These are phyloP conservation scores for Tetraodon nigroviridis DNA, from an alignment of 2,113 vertebrate species.

Conservation along the genomic window DNA sequence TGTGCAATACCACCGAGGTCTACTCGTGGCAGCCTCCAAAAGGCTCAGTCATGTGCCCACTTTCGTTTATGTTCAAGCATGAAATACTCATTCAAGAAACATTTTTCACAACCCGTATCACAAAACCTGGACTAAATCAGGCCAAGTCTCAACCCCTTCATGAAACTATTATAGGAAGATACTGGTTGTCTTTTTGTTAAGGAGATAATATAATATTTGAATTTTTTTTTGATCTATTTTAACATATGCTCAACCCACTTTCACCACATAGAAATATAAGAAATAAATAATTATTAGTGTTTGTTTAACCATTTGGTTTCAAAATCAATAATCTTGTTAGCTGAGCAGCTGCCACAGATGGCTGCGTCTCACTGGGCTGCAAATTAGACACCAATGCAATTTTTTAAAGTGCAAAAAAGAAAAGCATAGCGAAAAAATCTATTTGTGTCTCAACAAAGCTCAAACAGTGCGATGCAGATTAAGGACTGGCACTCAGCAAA, in stretches of 20 bases:
- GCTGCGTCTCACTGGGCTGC: slow-evolving; percentile 41
- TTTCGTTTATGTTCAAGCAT: no score
- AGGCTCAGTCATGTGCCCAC: no score
- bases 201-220: slow-evolving; percentile 22
- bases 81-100: no score
- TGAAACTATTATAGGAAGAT: slow-evolving; percentile 23
- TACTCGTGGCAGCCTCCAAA: no score
- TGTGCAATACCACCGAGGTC: no score
- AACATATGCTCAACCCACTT: slow-evolving; percentile 2
- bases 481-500: slow-evolving; percentile 4
- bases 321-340: slow-evolving; percentile 67
- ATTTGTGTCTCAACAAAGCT: slow-evolving; percentile 35
- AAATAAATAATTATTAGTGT: slow-evolving; percentile 56
- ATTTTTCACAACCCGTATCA: no score
- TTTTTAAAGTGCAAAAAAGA: slow-evolving; percentile 20
- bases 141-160: no score
- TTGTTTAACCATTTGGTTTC: slow-evolving; percentile 42
- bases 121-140: no score
- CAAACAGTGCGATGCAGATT: slow-evolving; percentile 31
- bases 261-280: slow-evolving; percentile 16
- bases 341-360: slow-evolving; percentile 29
- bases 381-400: slow-evolving; percentile 42
- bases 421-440: slow-evolving; percentile 30
- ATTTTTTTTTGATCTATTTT: background rate
- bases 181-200: slow-evolving; percentile 30